Evolutionary conservation across 2,113 vertebrate species (phyloP).

Genomic region (Promerops cafer): DNA sequence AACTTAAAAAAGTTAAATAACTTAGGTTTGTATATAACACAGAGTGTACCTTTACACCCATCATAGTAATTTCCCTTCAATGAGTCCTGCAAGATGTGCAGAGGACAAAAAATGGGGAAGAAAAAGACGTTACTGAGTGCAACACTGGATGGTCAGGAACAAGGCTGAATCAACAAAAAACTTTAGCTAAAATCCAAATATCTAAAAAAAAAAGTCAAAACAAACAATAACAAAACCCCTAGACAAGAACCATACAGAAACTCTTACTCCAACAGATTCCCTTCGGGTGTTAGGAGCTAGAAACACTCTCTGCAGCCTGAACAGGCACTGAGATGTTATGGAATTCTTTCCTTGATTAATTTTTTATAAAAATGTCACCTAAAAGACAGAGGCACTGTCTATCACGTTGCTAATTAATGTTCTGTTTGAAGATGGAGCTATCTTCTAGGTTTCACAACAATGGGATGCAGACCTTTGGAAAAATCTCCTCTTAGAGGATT

Average conservation of each 20-base stretch:
- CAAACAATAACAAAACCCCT: not conserved
- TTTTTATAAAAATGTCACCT: not conserved
- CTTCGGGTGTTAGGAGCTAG: not conserved
- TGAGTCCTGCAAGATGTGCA: not conserved
- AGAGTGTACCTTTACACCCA: not conserved
- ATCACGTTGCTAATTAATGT: not conserved
- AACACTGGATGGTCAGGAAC: not conserved
- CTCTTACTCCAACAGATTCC: not conserved
- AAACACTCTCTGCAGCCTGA: not conserved
- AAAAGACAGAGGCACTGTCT: not conserved
- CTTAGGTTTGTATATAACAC: not conserved
- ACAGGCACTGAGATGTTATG: not conserved
- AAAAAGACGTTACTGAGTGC: not conserved
- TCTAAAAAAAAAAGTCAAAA: not conserved
- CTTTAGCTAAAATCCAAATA: not conserved
- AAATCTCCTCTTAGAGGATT: not conserved
- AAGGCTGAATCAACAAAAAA: not conserved
- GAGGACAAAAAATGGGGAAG: not conserved
- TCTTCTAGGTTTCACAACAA: not conserved
- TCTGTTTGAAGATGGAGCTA: not conserved
- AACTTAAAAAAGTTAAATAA: not conserved
- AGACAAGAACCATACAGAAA: not conserved
- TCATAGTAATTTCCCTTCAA: not conserved
- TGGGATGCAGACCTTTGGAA: not conserved
- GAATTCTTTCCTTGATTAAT: not conserved